Percentiles rank a stretch among this genome's conserved stretches.
These are phyloP conservation scores for Drosophila subpulchrella DNA, from an alignment of 1,140 invertebrate species.

Conservation along the genomic window DNA sequence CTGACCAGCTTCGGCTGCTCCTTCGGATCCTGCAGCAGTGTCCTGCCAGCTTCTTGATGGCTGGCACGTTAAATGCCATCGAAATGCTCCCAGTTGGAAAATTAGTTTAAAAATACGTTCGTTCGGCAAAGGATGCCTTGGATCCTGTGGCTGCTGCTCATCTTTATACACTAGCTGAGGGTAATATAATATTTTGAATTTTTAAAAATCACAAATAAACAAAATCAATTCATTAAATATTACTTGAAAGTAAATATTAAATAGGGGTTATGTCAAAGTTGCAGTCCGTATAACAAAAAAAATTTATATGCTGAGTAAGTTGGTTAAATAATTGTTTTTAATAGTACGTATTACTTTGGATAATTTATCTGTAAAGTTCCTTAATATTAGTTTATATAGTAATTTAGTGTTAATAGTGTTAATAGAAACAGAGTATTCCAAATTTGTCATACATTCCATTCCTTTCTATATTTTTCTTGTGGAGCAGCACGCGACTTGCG, in stretches of 20 bases:
- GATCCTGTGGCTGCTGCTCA: constrained; percentile 16
- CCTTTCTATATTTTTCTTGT: constrained; percentile 26
- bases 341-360: not conserved
- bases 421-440: not conserved
- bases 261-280: too few relatives aligned
- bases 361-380: not conserved
- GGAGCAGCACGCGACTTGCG: constrained; percentile 45
- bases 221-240: too few relatives aligned
- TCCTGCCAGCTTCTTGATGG: constrained; percentile 40
- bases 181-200: not conserved
- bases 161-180: constrained; percentile 2
- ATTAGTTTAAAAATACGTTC: constrained; percentile 80
- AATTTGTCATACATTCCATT: not conserved
- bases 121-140: constrained; percentile 26
- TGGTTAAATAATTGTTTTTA: not conserved
- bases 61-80: constrained; percentile 60
- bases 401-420: too few relatives aligned
- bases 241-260: too few relatives aligned
- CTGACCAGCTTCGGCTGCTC: constrained; percentile 18
- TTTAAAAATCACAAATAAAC: too few relatives aligned
- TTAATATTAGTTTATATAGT: too few relatives aligned
- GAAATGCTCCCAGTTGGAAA: constrained; percentile 81
- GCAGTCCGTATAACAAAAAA: too few relatives aligned
- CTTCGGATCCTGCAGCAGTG: constrained; percentile 28
- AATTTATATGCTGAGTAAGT: not conserved